Percentiles rank a stretch among this genome's conserved stretches.
Evolutionary conservation across 2,797 vertebrate genomes (phyloP).

Genomic region (Danio choprae): DNA sequence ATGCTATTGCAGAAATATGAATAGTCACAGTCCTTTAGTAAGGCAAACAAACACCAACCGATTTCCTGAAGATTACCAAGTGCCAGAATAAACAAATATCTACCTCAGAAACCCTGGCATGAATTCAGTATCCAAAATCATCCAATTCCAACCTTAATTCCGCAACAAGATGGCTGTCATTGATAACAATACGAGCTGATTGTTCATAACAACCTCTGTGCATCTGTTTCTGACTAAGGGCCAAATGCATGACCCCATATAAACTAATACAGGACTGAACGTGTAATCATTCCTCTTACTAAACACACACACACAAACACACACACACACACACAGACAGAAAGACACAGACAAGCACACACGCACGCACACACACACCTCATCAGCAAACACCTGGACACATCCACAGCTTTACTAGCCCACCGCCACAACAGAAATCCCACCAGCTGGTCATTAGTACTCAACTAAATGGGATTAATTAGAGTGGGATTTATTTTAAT

Average conservation of each 20-base stretch:
- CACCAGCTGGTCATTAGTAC: slow-evolving; percentile 71
- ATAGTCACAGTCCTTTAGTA: too few species aligned
- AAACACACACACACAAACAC: slow-evolving; percentile 25
- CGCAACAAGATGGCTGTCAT: background rate
- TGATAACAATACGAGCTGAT: background rate
- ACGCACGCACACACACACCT: slow-evolving; percentile 56
- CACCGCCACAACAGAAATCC: slow-evolving; percentile 58
- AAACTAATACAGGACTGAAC: slow-evolving; percentile 3
- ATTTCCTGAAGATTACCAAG: too few species aligned
- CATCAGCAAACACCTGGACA: slow-evolving; percentile 66
- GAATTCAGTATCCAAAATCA: background rate
- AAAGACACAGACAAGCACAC: too few species aligned
- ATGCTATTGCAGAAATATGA: background rate
- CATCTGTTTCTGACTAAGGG: slow-evolving; percentile 53
- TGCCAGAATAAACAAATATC: background rate
- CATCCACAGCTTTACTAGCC: slow-evolving; percentile 64
- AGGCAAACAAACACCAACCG: too few species aligned
- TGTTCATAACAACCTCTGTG: slow-evolving; percentile 23
- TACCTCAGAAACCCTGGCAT: background rate
- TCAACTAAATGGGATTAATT: slow-evolving; percentile 75
- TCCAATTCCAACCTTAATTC: background rate
- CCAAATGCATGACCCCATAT: slow-evolving; percentile 62
- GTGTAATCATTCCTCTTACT: slow-evolving; percentile 16
- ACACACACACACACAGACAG: too few species aligned
- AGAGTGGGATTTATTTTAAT: slow-evolving; percentile 55